These are phyloP conservation scores for Bicyclus anynana DNA, from an alignment of 1,140 invertebrate genomes.

Conservation along the genomic window DNA sequence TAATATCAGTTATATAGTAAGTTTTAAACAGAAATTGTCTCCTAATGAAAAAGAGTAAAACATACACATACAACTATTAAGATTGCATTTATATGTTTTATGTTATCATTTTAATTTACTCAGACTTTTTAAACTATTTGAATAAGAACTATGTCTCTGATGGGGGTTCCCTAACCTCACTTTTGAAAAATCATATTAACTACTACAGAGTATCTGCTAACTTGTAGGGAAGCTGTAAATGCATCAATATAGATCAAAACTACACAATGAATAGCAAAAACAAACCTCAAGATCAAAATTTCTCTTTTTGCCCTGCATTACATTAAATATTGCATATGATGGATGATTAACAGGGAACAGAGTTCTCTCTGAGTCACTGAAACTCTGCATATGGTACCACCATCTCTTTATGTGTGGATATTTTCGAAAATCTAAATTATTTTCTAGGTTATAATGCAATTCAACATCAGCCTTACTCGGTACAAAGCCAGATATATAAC, in stretches of 20 bases:
- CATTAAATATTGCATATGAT: constrained; percentile 37
- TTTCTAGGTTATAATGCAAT: constrained; percentile 62
- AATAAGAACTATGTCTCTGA: no score
- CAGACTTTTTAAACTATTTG: no score
- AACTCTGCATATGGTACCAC: constrained; percentile 80
- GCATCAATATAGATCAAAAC: neutral
- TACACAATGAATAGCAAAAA: constrained; percentile 26
- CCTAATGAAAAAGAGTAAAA: no score
- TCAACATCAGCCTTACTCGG: constrained; percentile 76
- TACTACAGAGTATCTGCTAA: neutral
- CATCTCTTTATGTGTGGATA: constrained; percentile 78
- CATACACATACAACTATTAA: no score
- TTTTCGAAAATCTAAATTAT: constrained; percentile 56
- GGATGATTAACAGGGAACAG: constrained; percentile 52
- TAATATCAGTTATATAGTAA: no score
- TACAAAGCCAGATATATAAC: constrained; percentile 78
- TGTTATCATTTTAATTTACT: no score
- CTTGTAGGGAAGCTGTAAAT: neutral
- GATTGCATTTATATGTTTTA: no score
- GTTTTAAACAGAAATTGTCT: no score
- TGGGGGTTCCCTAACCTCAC: no score
- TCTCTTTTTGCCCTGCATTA: constrained; percentile 38
- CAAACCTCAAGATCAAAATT: constrained; percentile 66
- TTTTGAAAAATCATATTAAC: no score
- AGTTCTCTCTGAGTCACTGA: constrained; percentile 69